Evolutionary conservation across 2,888 invertebrate species (phyloP), one percentile per base, ranked within the genome.

Genomic region (Pemphredon lugubris): DNA sequence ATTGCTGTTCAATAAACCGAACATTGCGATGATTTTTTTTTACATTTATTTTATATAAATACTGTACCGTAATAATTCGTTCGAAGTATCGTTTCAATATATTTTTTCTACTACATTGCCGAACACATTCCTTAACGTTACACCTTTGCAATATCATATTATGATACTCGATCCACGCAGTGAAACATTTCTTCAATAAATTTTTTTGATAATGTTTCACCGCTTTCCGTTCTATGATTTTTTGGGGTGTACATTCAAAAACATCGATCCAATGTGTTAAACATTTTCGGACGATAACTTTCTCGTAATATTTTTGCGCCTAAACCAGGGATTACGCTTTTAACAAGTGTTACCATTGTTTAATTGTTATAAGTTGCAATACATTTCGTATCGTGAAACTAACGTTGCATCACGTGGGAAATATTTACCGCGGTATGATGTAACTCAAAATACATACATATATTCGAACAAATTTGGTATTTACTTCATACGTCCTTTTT

Each of bases 31-130:
- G 37, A 9, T 2, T 13, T n/a, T 37, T 51, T 2, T n/a, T 30
- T 26, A 40, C 16, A 42, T 32, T 30, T 14, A 45, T 30, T 30
- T 42, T 1, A 21, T 14, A 37, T 37, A 9, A 13, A n/a, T n/a
- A n/a, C n/a, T n/a, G n/a, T 72, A 81, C 82, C 78, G 37, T 40
- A 9, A 58, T 30, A 40, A 82, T 77, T 11, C 11, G 40, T 30
- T 48, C 45, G 1, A 82, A 70, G 42, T 68, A 72, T 21, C n/a
- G 51, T 14, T 26, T 63, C 7, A 78, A 40, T 45, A 81, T 57
- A 58, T 59, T 72, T 1, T 45, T 59, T 13, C 30, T 44, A 47
- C 54, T 34, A 20, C 67, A 65, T 23, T 51, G 11, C 7, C 23
- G 47, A 7, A 57, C 39, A 11, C 50, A 48, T 5, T 53, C 21